phyloP scores from a whole-genome alignment of 2,888 invertebrate species.

The Hirtodrosophila confusa region DNA sequence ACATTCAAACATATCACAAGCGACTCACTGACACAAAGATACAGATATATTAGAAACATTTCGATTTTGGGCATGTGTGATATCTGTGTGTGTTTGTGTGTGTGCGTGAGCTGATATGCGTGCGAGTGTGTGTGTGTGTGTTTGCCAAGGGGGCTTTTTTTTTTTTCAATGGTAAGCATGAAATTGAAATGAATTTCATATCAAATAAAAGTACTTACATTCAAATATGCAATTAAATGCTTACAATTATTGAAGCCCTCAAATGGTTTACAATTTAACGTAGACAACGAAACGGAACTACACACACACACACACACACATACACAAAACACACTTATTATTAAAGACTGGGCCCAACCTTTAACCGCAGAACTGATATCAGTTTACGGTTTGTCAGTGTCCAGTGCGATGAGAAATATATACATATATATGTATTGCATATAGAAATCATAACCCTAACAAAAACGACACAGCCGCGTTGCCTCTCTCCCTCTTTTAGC shows the following conservation, averaged over 20 bases:
- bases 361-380: conserved; percentile 60
- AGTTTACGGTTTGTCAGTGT: conserved; percentile 54
- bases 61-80: conserved; percentile 48
- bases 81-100: conserved; percentile 4
- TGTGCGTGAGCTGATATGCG: conserved; percentile 45
- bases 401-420: conserved; percentile 1
- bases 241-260: conserved; percentile 30
- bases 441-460: conserved; percentile 4
- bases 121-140: conserved; percentile 23
- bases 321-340: conserved; percentile 21
- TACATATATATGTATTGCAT: too few species aligned
- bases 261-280: conserved; percentile 11
- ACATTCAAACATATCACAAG: conserved; percentile 49
- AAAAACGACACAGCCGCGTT: not conserved
- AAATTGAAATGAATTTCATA: conserved; percentile 72
- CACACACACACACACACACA: conserved; percentile 3
- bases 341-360: conserved; percentile 50
- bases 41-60: conserved; percentile 49
- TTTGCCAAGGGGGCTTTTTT: conserved; percentile 62
- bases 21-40: not conserved
- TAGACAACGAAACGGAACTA: conserved; percentile 47
- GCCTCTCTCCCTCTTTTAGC: not conserved
- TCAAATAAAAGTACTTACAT: conserved; percentile 59
- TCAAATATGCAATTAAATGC: conserved; percentile 47
- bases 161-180: conserved; percentile 61